A percentile compares a stretch with the other conserved stretches of the same genome.
phyloP scores from a whole-genome alignment of 2,888 invertebrate species.

The Parnassius smintheus region DNA sequence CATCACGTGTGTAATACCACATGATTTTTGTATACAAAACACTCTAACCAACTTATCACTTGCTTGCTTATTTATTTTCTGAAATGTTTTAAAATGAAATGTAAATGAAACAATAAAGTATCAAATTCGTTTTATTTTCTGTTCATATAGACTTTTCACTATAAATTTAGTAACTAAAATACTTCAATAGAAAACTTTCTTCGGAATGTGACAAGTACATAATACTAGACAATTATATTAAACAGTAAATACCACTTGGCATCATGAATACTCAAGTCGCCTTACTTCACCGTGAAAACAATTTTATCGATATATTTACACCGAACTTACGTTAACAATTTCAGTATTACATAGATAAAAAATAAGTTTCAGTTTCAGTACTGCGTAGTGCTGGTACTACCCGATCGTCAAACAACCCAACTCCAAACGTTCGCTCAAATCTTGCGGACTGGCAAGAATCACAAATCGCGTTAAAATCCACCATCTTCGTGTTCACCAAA shows the following conservation, averaged over 20 bases:
- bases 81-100: no score
- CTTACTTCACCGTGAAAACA: slow-evolving; percentile 47
- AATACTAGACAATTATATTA: slow-evolving; percentile 47
- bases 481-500: no score
- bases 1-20: no score
- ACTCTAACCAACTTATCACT: no score
- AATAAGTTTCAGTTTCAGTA: slow-evolving; percentile 44
- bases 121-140: slow-evolving; percentile 33
- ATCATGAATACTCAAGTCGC: slow-evolving; percentile 45
- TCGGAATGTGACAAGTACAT: slow-evolving; percentile 68
- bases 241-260: slow-evolving; percentile 44
- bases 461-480: no score
- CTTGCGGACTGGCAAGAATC: no score
- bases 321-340: slow-evolving; percentile 41
- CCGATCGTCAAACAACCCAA: no score
- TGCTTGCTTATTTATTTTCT: no score
- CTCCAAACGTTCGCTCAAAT: no score
- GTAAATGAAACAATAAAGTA: no score
- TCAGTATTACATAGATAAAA: slow-evolving; percentile 43
- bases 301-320: slow-evolving; percentile 56
- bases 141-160: slow-evolving; percentile 45
- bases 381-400: slow-evolving; percentile 31
- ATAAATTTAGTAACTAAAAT: slow-evolving; percentile 40
- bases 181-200: slow-evolving; percentile 42
- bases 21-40: no score